Base-by-base conservation (phyloP, 2,888 invertebrate genomes). In the Ichneumoninae sp. region DNA sequence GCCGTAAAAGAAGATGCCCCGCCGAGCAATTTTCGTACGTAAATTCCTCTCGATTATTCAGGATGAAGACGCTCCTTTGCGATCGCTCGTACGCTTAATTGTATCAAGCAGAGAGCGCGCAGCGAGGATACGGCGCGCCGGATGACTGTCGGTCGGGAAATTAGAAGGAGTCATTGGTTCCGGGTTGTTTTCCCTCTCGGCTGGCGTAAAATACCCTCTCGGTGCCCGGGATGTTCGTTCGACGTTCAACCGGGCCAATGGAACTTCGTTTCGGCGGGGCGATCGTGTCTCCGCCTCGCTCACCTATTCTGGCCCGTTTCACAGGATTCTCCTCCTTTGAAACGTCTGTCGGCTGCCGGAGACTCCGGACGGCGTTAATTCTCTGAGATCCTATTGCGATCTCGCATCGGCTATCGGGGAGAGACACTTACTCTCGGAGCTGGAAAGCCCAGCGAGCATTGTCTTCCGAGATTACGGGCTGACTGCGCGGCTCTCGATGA, bases 1-100 rank as follows among this genome's bases (percentile, higher is more conserved):
- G 16, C 62, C 36, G 79, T 79, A 40, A 71, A 79, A 79, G 79
- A 71, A 71, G 70, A 71, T 40, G 79, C n/a, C 50, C 65, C 7
- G 40, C 26, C 33, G 44, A 65, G 71, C 40, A 70, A 19, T 47
- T 47, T 47, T 47, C 44, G 44, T 47, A 47, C 44, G 44, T 13
- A 47, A 47, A 47, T 47, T 47, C 44, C 44, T 16, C 44, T 47
- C 44, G 44, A 47, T 47, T 47, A 16, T 47, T 47, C 13, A 16
- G 44, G 44, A 47, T 47, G 44, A 47, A 4, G 44, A 47, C 16
- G 16, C 0, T 47, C 44, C 16, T 47, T 47, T 16, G 44, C 44
- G 13, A 47, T 47, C 44, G 16, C 44, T 16, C 44, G 44, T 47
- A 47, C 44, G 16, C 16, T 47, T 47, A 16, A 47, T 47, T 47